Evolutionary conservation across 2,113 vertebrate genomes (phyloP).

Genomic region (Xiphorhynchus elegans): DNA sequence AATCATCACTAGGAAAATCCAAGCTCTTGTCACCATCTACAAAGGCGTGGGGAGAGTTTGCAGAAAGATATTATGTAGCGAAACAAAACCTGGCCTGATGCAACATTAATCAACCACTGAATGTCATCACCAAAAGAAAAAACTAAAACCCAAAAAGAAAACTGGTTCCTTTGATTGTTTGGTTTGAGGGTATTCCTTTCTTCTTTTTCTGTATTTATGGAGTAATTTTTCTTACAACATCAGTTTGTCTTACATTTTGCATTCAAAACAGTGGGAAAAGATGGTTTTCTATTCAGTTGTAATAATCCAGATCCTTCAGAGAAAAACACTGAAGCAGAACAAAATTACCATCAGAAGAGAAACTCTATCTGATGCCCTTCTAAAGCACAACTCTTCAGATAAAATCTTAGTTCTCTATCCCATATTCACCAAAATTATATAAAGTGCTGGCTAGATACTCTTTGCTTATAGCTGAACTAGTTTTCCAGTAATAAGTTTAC

Average conservation of each 20-base stretch:
- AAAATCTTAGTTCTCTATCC: neutral
- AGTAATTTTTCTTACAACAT: neutral
- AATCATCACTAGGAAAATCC: neutral
- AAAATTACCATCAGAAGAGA: neutral
- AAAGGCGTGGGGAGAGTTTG: neutral
- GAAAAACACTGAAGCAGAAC: slow-evolving; percentile 4
- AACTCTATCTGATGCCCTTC: neutral
- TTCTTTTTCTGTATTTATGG: neutral
- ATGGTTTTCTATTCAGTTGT: neutral
- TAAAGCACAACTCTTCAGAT: neutral
- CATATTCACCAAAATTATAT: neutral
- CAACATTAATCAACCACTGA: neutral
- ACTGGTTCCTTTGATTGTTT: neutral
- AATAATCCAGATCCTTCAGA: neutral
- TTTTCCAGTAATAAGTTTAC: neutral
- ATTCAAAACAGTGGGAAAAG: neutral
- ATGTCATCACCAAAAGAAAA: neutral
- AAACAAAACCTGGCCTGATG: neutral
- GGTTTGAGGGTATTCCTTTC: neutral
- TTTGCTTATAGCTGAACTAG: neutral
- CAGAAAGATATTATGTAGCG: neutral
- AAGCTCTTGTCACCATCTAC: neutral
- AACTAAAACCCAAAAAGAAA: neutral
- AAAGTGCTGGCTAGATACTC: neutral
- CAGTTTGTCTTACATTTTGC: neutral